Conservation (phyloP, 2,113 vertebrate genomes). For the Isurus oxyrinchus region DNA sequence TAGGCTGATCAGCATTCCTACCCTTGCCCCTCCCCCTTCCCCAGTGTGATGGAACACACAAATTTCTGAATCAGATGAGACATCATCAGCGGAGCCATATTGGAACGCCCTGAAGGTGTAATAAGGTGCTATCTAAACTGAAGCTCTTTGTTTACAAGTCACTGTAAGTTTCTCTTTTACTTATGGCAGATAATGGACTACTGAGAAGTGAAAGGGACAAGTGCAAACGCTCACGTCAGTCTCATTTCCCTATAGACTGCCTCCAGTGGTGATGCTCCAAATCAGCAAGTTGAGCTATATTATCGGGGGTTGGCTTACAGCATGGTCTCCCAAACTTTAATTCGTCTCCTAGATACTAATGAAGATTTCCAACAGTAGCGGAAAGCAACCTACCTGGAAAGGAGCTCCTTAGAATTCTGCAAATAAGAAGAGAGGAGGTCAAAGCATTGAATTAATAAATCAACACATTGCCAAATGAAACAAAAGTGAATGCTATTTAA, state of each 20-base stretch:
- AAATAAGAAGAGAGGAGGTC: neutral
- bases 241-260: neutral
- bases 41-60: neutral
- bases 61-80: neutral
- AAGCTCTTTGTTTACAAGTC: neutral
- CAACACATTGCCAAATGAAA: neutral
- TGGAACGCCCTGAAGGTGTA: neutral
- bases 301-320: neutral
- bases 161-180: neutral
- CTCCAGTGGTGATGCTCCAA: neutral
- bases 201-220: neutral
- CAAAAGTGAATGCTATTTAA: neutral
- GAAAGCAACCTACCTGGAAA: neutral
- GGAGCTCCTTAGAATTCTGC: neutral
- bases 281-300: neutral
- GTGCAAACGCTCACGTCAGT: neutral
- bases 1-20: neutral
- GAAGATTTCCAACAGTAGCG: neutral
- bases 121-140: neutral
- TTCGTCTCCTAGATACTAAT: neutral
- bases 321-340: neutral
- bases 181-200: neutral
- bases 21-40: too few relatives aligned
- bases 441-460: neutral
- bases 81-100: neutral